Evolutionary conservation across 2,888 invertebrate species (phyloP), one percentile per base, ranked within the genome.

Genomic region (Oasisia sp.): DNA sequence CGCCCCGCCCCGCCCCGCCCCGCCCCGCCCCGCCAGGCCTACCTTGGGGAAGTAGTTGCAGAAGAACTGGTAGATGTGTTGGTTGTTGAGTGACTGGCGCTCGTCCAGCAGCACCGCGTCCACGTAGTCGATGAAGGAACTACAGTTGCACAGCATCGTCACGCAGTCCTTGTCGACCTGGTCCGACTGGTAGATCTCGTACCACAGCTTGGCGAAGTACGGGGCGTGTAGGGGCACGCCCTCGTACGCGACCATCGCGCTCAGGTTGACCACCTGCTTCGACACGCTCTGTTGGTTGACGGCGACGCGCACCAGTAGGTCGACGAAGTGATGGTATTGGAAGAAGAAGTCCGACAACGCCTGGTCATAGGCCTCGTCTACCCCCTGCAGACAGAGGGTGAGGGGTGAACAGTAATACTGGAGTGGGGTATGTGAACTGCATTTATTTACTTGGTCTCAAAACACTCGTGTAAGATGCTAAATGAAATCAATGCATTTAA

Each of bases 31-130:
- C 27, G 19, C 1, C 32, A 27, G 11, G 91, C 95, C 95, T 96
- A 98, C 98, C 97, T 98, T 98, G 0, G 98, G 98, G 96, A 99
- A 98, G 96, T 98, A 98, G 93, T 98, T 98, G 95, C 98, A 98
- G 96, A 99, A 97, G 96, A 99, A 99, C 95, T 98, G 98, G 96
- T 98, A 98, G 95, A 99, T 98, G 95, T 98, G 97, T 92, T 98
- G 97, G 95, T 98, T 98, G 94, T 98, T 98, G 14, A 99, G 97
- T 19, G 98, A 98, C 93, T 97, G 97, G 94, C 99, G 97, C 96
- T 99, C 99, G 96, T 99, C 98, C 92, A 98, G 96, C 91, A 99
- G 96, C 38, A 99, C 97, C n/a, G 98, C 98, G 95, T 99, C 98
- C 93, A 98, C 97, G 96, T 99, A 99, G 96, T 99, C 99, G 74